Evolutionary conservation across 1,140 invertebrate species (phyloP), one percentile per base, ranked within the genome.

Genomic region (Aphelenchoides fujianensis): DNA sequence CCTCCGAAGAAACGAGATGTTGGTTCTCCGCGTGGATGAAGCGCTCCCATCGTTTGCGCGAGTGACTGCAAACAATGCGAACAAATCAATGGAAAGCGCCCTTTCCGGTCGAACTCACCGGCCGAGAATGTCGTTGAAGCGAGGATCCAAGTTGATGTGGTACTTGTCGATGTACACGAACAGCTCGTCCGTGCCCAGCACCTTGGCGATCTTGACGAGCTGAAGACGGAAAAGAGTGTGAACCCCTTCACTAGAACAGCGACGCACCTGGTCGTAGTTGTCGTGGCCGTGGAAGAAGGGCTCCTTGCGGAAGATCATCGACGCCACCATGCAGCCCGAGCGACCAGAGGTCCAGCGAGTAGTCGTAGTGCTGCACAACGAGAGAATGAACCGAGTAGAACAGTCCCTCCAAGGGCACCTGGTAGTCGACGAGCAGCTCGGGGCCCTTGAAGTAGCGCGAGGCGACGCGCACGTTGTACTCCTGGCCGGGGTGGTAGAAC

Each of bases 261-360:
- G 41, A 48, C 12, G 12, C 23, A 48, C 41, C 41, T 89, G 97
- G 87, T 99, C 96, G 87, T 99, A 98, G 87, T 99, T 99, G 86
- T 99, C 97, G 88, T 99, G 96, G 74, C 97, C 97, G 88, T 98
- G 96, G 88, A 99, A 99, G 88, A 99, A 99, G 78, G 97, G 97
- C 86, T 99, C 96, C 89, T 98, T 99, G 86, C 95, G 92, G 88
- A 99, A 99, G 84, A 99, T 98, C 95, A 99, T 98, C 82, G 93
- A 96, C 74, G 97, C 97, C 76, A 99, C 89, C 96, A 99, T 98
- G 87, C 97, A 99, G 48, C 97, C 97, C 23, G 78, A 98, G 86
- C 75, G 93, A 96, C 96, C 97, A 99, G 95, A 99, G 97, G 86
- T 99, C 96, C 85, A 99, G 87, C 32, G 95, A 98, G 75, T 88